Base-by-base conservation (phyloP, 64 coral and sea anemone species). In the Montipora sp. region DNA sequence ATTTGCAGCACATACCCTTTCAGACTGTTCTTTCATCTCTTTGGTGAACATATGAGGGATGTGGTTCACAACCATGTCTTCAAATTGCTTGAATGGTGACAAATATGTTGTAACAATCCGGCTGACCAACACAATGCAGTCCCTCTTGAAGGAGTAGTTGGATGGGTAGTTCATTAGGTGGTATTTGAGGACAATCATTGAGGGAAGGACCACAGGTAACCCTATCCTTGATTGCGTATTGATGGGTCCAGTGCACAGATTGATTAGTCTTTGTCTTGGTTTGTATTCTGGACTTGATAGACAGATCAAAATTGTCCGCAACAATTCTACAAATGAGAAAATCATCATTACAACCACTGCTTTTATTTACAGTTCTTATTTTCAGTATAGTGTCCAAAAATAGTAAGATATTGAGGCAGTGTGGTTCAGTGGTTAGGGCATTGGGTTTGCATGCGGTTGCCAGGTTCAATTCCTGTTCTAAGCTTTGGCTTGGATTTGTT, bases 191-290 rank as follows among this genome's bases (percentile, higher is more conserved):
- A 4, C 24, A 9, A 7, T 82, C 79, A 36, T 82, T 14, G 1
- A 90, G 16, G 45, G 53, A 5, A 8, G 63, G 76, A 78, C 53
- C 27, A 48, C 8, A 15, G 7, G 1, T 19, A 19, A 80, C 88
- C n/a, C 75, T 63, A 44, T 90, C 88, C 9, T 68, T 47, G 1
- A 90, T 15, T 15, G 88, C 88, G 50, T 79, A 78, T 12, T 89
- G 75, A 23, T 89, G 76, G 8, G 77, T 80, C 88, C 88, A 90
- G 15, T 79, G 88, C 0, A 90, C 27, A 9, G 88, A 90, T 48
- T 69, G 59, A 60, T 90, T 90, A 2, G 60, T 8, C 16, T 59
- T 69, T 68, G 3, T 47, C 7, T 67, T 78, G 5, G 73, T 78
- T 27, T 89, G 58, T 9, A 89, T 76, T 48, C 87, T 13, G 45